Percentiles rank a stretch among this genome's conserved stretches.
Evolutionary conservation across 2,888 invertebrate species (phyloP).

Genomic region (Limenitis camilla): DNA sequence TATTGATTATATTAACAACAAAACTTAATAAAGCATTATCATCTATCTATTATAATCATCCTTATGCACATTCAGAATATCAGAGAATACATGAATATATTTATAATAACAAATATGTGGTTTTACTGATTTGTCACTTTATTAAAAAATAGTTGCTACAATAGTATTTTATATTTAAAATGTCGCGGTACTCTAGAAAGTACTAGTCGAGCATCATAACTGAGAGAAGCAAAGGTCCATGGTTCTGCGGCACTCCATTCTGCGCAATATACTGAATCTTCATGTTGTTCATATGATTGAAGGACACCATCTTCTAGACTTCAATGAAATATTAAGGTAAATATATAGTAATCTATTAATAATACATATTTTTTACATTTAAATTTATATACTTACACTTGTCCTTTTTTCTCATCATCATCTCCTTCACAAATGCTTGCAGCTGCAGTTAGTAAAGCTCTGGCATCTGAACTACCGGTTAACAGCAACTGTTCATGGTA

Average conservation of each 20-base stretch:
- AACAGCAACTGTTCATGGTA: slow-evolving; percentile 97
- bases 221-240: slow-evolving; percentile 99
- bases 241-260: slow-evolving; percentile 99
- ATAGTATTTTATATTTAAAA: slow-evolving; percentile 93
- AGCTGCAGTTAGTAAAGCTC: slow-evolving; percentile 90
- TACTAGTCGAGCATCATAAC: slow-evolving; percentile 96
- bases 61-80: too few relatives aligned
- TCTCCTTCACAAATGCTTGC: slow-evolving; percentile 81
- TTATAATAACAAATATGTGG: too few relatives aligned
- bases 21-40: too few relatives aligned
- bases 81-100: too few relatives aligned
- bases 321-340: neutral
- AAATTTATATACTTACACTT: slow-evolving; percentile 35
- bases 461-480: slow-evolving; percentile 95
- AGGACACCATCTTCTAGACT: slow-evolving; percentile 90
- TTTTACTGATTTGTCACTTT: too few relatives aligned
- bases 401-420: slow-evolving; percentile 29
- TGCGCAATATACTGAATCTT: slow-evolving; percentile 97
- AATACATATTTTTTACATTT: neutral
- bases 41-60: too few relatives aligned
- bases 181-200: slow-evolving; percentile 94
- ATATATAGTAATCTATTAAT: neutral
- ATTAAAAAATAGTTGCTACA: slow-evolving; percentile 61
- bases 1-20: too few relatives aligned
- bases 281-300: slow-evolving; percentile 95